Evolutionary conservation across 1,140 invertebrate species (phyloP).

Genomic region (Drosophila kepulauana): DNA sequence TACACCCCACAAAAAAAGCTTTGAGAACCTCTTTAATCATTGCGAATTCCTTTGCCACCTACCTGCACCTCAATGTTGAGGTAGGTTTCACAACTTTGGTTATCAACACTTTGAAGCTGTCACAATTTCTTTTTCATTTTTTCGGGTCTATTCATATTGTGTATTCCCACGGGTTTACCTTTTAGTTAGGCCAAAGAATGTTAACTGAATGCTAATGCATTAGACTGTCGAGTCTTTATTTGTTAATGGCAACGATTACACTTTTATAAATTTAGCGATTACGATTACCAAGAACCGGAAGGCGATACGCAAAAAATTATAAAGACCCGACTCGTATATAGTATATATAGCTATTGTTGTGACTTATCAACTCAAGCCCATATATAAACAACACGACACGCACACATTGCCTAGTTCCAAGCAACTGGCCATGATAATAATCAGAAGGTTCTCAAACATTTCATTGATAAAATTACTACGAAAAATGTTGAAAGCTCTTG

Average conservation of each 20-base stretch:
- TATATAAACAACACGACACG: slow-evolving; percentile 7
- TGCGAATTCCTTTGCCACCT: background rate
- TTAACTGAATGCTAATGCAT: slow-evolving; percentile 38
- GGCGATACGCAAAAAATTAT: slow-evolving; percentile 23
- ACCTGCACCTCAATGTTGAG: slow-evolving; percentile 32
- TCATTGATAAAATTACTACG: slow-evolving; percentile 80
- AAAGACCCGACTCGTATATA: background rate
- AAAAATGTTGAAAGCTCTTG: slow-evolving; percentile 30
- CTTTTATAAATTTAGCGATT: slow-evolving; percentile 64
- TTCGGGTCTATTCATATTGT: slow-evolving; percentile 5
- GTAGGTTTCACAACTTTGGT: slow-evolving; percentile 31
- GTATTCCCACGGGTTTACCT: slow-evolving; percentile 10
- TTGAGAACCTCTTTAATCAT: background rate
- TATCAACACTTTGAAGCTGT: slow-evolving; percentile 20
- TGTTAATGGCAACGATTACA: slow-evolving; percentile 48
- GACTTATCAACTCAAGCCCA: slow-evolving; percentile 10
- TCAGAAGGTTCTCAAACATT: slow-evolving; percentile 47
- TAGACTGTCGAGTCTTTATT: slow-evolving; percentile 37
- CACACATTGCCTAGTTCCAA: slow-evolving; percentile 17
- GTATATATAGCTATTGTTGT: background rate
- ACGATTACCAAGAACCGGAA: slow-evolving; percentile 43
- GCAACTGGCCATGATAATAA: slow-evolving; percentile 46
- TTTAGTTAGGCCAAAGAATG: slow-evolving; percentile 3
- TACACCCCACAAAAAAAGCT: background rate
- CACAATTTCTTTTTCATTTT: background rate